Conservation (phyloP, 2,797 vertebrate species). For the Poecilia velifera region DNA sequence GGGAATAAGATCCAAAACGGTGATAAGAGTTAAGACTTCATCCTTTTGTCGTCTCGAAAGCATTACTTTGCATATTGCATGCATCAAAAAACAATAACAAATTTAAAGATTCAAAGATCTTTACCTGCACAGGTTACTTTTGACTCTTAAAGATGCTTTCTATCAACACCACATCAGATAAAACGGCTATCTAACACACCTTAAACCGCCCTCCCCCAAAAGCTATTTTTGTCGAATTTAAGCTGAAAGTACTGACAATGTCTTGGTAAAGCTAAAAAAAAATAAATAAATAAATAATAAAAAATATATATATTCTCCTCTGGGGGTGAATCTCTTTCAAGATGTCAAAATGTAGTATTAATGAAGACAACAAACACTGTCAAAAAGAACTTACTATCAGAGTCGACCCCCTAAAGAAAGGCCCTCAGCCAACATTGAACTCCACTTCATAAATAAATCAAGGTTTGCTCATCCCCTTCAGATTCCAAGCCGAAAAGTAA, state of each 20-base stretch:
- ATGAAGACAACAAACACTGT: slow-evolving; percentile 59
- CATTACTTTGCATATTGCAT: neutral
- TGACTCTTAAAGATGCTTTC: neutral
- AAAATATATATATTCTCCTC: slow-evolving; percentile 31
- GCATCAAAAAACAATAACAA: neutral
- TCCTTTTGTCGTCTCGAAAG: neutral
- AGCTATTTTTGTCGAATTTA: slow-evolving; percentile 22
- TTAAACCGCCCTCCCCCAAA: neutral
- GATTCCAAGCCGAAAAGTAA: slow-evolving; percentile 7
- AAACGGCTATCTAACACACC: slow-evolving; percentile 1
- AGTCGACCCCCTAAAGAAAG: slow-evolving; percentile 35
- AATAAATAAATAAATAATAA: neutral
- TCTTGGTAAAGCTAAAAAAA: slow-evolving; percentile 13
- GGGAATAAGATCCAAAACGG: neutral
- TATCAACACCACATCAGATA: slow-evolving; percentile 16
- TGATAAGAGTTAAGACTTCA: neutral
- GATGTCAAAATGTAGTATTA: slow-evolving; percentile 61
- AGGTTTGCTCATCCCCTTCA: slow-evolving; percentile 10
- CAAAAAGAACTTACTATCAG: slow-evolving; percentile 43
- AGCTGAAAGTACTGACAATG: slow-evolving; percentile 29
- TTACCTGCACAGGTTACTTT: neutral
- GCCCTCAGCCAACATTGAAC: slow-evolving; percentile 39
- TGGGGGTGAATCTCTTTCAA: slow-evolving; percentile 39
- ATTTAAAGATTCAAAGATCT: neutral
- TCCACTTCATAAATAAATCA: slow-evolving; percentile 62